These are phyloP conservation scores for Idris sp. DNA, from an alignment of 1,140 invertebrate genomes.

Conservation along the genomic window DNA sequence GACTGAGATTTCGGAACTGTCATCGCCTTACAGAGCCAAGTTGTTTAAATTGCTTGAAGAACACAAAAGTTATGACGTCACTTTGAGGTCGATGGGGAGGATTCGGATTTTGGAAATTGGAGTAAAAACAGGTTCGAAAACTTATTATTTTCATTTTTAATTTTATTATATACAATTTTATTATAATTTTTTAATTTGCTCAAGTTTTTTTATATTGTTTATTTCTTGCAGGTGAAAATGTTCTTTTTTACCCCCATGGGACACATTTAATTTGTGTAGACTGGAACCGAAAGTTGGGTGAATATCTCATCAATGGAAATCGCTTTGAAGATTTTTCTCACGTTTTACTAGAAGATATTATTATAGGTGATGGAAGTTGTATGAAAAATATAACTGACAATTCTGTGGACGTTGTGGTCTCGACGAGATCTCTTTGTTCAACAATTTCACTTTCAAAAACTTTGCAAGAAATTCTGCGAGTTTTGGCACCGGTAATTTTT, in stretches of 20 bases:
- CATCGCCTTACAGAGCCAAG: conserved; percentile 57
- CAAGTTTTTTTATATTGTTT: no score
- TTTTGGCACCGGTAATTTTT: conserved; percentile 69
- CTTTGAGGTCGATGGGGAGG: conserved; percentile 59
- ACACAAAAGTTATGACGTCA: conserved; percentile 61
- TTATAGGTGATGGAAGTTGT: conserved; percentile 70
- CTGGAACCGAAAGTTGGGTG: conserved; percentile 68
- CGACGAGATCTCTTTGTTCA: conserved; percentile 71
- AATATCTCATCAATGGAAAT: conserved; percentile 67
- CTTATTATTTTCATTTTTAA: not conserved
- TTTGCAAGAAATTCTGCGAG: conserved; percentile 68
- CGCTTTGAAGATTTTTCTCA: conserved; percentile 69
- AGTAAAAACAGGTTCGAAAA: conserved; percentile 71
- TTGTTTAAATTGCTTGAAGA: conserved; percentile 64
- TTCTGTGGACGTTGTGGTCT: conserved; percentile 70
- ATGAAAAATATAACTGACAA: conserved; percentile 64
- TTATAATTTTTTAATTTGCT: conserved; percentile 3
- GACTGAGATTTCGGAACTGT: conserved; percentile 69
- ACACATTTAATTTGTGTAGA: conserved; percentile 71
- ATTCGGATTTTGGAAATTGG: conserved; percentile 73
- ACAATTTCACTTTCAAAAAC: conserved; percentile 64
- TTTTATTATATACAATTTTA: no score
- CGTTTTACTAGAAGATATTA: conserved; percentile 67
- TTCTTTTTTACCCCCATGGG: conserved; percentile 70
- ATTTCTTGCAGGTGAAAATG: conserved; percentile 69